Base-by-base conservation (phyloP, 2,113 vertebrate species). In the Accipiter cooperii region DNA sequence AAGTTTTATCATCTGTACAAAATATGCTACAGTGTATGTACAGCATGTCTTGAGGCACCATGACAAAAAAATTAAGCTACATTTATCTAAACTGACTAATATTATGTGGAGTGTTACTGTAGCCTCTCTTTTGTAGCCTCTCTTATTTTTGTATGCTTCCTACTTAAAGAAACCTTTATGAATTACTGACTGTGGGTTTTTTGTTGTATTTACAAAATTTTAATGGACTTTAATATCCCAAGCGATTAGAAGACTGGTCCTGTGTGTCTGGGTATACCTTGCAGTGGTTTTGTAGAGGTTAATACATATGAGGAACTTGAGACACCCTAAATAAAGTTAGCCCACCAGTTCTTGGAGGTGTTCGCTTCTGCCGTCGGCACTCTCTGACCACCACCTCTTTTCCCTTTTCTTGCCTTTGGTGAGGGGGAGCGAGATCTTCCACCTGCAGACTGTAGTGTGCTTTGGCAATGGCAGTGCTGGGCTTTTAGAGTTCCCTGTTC, bases 401-500 rank as follows among this genome's bases (percentile, higher is more conserved):
- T 84, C 74, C 21, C 22, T 90, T 93, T 31, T 40, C 8, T 78
- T 78, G 15, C 16, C 1, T 3, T 57, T 7, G 4, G 7, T 0
- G 1, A 74, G 89, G 78, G 9, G 5, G n/a, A 70, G 10, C 0
- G 0, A 51, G 38, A 8, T 40, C 46, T 71, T 90, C 79, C n/a
- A 22, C 71, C 57, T 79, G 60, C 34, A 12, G 21, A 42, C 15
- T 47, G 16, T 42, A 26, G 29, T 9, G 18, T 28, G 17, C 31
- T 79, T 58, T 55, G 54, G 25, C 40, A 86, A 4, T 33, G 65
- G 44, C 47, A 68, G 5, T 16, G 5, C 65, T 79, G 36, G 10
- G 5, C 57, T 91, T 88, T 66, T 31, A 58, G 54, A 29, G 20
- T 10, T 58, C 25, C 12, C 46, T 34, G 14, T 46, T 82, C 26